These are phyloP conservation scores for Ladona fulva DNA, from an alignment of 1,140 invertebrate species.

Conservation along the genomic window DNA sequence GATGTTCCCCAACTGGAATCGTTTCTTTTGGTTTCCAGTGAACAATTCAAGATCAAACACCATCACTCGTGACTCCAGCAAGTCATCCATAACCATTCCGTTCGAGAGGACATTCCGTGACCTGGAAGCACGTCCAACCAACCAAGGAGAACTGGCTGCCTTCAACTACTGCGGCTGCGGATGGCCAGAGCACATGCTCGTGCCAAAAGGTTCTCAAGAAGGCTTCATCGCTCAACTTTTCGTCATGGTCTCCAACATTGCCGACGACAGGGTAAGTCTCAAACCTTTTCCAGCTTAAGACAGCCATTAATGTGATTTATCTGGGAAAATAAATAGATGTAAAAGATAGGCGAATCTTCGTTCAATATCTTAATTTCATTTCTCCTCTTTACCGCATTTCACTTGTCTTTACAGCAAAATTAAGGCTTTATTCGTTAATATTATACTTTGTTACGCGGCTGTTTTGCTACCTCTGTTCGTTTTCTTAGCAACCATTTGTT, in stretches of 20 bases:
- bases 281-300: too few species aligned
- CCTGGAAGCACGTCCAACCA: conserved; percentile 37
- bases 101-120: conserved; percentile 54
- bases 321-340: too few species aligned
- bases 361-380: too few species aligned
- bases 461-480: too few species aligned
- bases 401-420: too few species aligned
- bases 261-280: conserved; percentile 44
- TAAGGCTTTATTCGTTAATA: too few species aligned
- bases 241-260: conserved; percentile 70
- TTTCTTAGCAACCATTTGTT: too few species aligned
- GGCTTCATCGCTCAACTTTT: conserved; percentile 64
- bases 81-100: conserved; percentile 55
- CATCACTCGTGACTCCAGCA: conserved; percentile 42
- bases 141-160: conserved; percentile 33
- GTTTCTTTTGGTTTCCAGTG: conserved; percentile 16
- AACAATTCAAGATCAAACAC: conserved; percentile 41
- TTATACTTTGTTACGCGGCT: too few species aligned
- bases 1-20: too few species aligned
- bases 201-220: conserved; percentile 59
- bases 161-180: conserved; percentile 79
- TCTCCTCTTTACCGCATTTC: too few species aligned
- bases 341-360: too few species aligned
- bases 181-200: conserved; percentile 76
- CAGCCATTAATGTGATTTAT: too few species aligned